Conservation (phyloP, 2,888 invertebrate genomes). For the Hypomecis atomaria region DNA sequence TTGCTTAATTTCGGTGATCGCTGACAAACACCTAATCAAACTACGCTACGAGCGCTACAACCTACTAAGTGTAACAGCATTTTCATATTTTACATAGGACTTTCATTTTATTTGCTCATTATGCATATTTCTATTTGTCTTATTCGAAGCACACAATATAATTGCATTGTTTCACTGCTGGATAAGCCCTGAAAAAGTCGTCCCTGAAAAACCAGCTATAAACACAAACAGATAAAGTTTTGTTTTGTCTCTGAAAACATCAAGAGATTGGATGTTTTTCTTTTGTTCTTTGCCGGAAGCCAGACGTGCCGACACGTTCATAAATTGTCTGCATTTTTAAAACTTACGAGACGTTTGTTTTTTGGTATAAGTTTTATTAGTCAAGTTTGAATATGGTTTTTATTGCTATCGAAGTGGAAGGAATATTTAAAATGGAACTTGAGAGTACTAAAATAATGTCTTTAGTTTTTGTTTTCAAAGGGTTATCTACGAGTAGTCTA, state of each 20-base stretch:
- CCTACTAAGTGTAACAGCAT: no score
- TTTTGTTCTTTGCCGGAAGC: constrained; percentile 10
- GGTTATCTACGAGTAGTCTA: no score
- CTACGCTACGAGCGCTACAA: no score
- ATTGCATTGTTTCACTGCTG: constrained; percentile 10
- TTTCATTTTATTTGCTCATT: not conserved
- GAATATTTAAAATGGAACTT: not conserved
- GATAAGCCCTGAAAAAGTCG: not conserved
- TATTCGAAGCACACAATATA: not conserved
- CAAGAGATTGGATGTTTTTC: constrained; percentile 6
- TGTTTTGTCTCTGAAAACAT: constrained; percentile 9
- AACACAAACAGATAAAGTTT: not conserved
- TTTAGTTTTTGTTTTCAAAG: no score
- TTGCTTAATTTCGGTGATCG: no score
- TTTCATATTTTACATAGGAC: no score
- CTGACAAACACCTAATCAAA: no score
- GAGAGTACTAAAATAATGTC: not conserved
- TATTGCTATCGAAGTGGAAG: not conserved
- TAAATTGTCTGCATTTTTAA: constrained; percentile 18
- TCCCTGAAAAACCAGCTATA: constrained; percentile 2
- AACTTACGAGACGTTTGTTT: constrained; percentile 14
- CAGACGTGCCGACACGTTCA: constrained; percentile 13
- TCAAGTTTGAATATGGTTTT: not conserved
- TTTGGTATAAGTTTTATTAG: not conserved
- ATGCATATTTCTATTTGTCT: constrained; percentile 2